Evolutionary conservation across 2,113 vertebrate genomes (phyloP).

Genomic region (Notothenia coriiceps): DNA sequence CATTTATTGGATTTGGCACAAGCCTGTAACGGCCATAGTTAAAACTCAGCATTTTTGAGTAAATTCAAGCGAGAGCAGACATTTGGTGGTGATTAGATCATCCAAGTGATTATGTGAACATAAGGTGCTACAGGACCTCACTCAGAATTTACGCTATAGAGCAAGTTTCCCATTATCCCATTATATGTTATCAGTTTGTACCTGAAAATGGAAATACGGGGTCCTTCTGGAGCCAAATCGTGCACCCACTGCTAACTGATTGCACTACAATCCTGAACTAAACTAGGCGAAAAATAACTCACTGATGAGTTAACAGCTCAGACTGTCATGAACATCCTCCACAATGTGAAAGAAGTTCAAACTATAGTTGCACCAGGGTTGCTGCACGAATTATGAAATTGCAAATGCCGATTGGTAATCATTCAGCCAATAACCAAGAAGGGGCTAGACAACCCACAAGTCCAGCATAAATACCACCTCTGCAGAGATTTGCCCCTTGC

Average conservation of each 20-base stretch:
- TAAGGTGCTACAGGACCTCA: constrained; percentile 16
- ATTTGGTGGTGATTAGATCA: constrained; percentile 2
- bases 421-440: constrained; percentile 10
- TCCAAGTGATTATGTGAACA: constrained; percentile 23
- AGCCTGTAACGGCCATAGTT: background rate
- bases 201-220: background rate
- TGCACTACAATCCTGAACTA: background rate
- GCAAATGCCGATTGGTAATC: constrained; percentile 49
- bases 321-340: background rate
- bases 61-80: constrained; percentile 23
- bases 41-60: constrained; percentile 27
- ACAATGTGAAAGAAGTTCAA: constrained; percentile 8
- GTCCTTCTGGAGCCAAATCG: background rate
- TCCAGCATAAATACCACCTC: background rate
- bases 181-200: background rate
- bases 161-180: background rate
- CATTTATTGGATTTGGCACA: constrained; percentile 33
- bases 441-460: background rate
- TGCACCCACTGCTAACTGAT: background rate
- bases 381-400: constrained; percentile 53
- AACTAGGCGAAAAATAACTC: no score
- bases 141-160: background rate
- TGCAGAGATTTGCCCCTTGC: background rate
- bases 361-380: constrained; percentile 44
- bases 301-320: background rate